Evolutionary conservation across 2,797 vertebrate species (phyloP).

Genomic region (Anguilla anguilla): DNA sequence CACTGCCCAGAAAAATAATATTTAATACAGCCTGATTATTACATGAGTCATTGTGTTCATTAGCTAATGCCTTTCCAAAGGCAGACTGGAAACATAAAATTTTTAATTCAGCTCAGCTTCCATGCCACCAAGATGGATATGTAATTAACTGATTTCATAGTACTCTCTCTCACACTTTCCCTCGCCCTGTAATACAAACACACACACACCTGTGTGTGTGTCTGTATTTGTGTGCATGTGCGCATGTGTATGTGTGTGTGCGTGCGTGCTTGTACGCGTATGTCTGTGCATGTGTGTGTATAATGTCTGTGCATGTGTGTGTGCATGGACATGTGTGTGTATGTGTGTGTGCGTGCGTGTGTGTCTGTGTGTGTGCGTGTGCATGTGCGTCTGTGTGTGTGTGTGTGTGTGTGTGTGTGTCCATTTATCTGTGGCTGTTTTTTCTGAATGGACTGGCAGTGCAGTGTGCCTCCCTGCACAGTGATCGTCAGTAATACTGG

Average conservation of each 20-base stretch:
- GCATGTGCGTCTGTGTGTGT: no score
- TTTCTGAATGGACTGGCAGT: not conserved
- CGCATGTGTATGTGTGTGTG: no score
- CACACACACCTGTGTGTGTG: not conserved
- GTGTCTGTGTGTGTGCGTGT: no score
- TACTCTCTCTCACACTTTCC: not conserved
- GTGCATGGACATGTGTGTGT: no score
- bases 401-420: no score
- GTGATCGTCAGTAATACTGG: not conserved
- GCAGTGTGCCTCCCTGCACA: not conserved
- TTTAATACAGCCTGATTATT: constrained; percentile 16
- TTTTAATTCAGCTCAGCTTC: not conserved
- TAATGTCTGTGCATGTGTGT: no score
- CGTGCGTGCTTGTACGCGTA: no score
- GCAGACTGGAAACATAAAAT: not conserved
- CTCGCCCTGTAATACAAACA: not conserved
- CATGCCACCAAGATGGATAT: not conserved
- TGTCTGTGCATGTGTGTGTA: no score
- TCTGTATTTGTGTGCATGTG: no score
- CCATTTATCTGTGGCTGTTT: not conserved
- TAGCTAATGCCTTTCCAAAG: not conserved
- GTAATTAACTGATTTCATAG: constrained; percentile 20
- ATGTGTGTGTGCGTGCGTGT: no score
- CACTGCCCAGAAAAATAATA: not conserved
- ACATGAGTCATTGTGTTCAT: not conserved